These are phyloP conservation scores for Euzophera pinguis DNA, from an alignment of 2,888 invertebrate species.

Conservation along the genomic window DNA sequence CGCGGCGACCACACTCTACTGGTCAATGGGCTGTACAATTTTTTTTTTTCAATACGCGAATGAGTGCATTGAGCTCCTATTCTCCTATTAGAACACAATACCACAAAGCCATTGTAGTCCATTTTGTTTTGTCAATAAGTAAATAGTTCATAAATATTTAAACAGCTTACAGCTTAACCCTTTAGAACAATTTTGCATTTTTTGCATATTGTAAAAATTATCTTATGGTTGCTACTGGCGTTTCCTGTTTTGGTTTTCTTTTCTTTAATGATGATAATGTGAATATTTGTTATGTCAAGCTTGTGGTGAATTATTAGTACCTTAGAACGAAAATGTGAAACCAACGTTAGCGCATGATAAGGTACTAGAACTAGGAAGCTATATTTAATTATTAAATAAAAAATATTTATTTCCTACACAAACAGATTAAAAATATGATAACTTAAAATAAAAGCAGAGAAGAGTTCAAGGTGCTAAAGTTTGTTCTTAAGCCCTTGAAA, in stretches of 20 bases:
- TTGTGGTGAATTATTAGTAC: no score
- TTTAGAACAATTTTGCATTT: constrained; percentile 30
- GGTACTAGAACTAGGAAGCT: no score
- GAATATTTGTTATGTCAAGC: no score
- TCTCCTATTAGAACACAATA: constrained; percentile 43
- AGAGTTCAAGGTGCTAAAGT: no score
- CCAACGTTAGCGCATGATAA: no score
- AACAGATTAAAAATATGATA: no score
- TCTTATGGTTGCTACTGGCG: background rate
- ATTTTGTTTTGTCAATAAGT: constrained; percentile 72
- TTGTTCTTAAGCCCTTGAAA: no score
- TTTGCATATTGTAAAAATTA: background rate
- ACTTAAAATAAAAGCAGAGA: no score
- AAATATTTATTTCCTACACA: no score
- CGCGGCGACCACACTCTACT: constrained; percentile 50
- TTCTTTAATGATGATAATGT: no score
- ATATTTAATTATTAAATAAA: no score
- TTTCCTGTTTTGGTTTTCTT: background rate
- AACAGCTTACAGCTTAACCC: constrained; percentile 59
- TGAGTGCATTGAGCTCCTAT: constrained; percentile 27
- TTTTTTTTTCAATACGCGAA: constrained; percentile 16
- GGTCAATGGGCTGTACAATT: constrained; percentile 51
- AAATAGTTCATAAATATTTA: constrained; percentile 72
- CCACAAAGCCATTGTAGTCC: constrained; percentile 49
- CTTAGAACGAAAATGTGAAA: no score